Conservation (phyloP, 2,113 vertebrate species). For the Connochaetes taurinus region DNA sequence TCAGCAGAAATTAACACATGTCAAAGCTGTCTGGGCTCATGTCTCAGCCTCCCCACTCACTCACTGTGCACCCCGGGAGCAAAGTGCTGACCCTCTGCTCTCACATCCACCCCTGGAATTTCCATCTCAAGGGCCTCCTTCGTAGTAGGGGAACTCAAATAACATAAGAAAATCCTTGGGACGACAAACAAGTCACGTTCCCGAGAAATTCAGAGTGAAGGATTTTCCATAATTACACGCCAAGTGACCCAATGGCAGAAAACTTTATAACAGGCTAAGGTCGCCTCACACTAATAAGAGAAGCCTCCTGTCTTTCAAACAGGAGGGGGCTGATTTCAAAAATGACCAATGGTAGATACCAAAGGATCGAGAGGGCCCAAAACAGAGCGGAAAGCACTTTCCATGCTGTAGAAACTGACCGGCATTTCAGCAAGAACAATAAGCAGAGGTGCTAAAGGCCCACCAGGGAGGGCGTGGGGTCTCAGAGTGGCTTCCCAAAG, state of each 20-base stretch:
- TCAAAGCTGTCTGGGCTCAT: neutral
- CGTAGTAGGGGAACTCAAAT: neutral
- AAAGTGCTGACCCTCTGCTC: neutral
- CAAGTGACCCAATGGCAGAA: neutral
- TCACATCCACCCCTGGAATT: neutral
- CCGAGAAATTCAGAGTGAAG: neutral
- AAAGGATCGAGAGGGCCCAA: neutral
- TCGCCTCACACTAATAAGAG: neutral
- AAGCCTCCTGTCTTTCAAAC: neutral
- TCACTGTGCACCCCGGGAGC: neutral
- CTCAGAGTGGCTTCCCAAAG: constrained; percentile 5
- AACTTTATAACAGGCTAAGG: neutral
- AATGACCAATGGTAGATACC: neutral
- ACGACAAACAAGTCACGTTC: neutral
- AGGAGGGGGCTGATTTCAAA: neutral
- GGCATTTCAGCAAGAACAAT: neutral
- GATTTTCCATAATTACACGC: neutral
- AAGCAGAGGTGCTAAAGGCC: neutral
- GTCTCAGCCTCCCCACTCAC: neutral
- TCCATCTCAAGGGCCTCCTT: neutral
- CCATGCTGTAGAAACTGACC: neutral
- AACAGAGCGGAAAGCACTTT: neutral
- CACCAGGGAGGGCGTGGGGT: neutral
- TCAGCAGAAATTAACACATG: neutral
- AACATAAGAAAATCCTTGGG: neutral